Conservation (phyloP, 1,140 invertebrate species). For the Lepidotrigona ventralis region DNA sequence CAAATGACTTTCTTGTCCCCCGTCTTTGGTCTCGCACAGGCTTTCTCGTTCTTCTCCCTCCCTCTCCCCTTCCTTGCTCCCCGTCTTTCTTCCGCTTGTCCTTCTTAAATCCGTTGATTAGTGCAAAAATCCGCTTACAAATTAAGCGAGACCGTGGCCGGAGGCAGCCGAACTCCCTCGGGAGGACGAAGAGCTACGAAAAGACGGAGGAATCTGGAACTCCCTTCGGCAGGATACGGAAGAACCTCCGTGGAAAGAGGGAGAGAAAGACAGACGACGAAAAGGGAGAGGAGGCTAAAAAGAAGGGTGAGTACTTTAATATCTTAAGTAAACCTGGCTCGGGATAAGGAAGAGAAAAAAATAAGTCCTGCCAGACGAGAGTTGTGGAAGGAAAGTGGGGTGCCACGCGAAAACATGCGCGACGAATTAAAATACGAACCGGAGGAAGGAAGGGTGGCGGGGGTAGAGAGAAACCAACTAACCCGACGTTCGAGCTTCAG, state of each 20-base stretch:
- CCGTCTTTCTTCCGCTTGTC: constrained; percentile 45
- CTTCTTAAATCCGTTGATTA: constrained; percentile 80
- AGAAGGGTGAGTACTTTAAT: constrained; percentile 75
- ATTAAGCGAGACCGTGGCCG: constrained; percentile 76
- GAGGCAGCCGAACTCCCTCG: constrained; percentile 57
- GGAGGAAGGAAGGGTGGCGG: constrained; percentile 22
- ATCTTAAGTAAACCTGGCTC: constrained; percentile 78
- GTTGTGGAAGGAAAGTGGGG: constrained; percentile 31
- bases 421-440: constrained; percentile 76
- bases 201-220: constrained; percentile 13
- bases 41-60: constrained; percentile 35
- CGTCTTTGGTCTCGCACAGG: constrained; percentile 67
- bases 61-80: constrained; percentile 9
- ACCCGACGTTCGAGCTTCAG: not conserved
- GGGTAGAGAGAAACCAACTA: not conserved
- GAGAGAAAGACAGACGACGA: constrained; percentile 1
- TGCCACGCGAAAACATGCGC: constrained; percentile 71
- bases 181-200: constrained; percentile 11
- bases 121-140: constrained; percentile 80
- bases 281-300: constrained; percentile 42
- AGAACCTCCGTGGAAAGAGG: not conserved
- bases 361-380: constrained; percentile 59
- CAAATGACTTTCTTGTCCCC: constrained; percentile 78
- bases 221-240: not conserved
- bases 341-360: constrained; percentile 59